Evolutionary conservation across 1,140 invertebrate genomes (phyloP).

Genomic region (Papilio dardanus): DNA sequence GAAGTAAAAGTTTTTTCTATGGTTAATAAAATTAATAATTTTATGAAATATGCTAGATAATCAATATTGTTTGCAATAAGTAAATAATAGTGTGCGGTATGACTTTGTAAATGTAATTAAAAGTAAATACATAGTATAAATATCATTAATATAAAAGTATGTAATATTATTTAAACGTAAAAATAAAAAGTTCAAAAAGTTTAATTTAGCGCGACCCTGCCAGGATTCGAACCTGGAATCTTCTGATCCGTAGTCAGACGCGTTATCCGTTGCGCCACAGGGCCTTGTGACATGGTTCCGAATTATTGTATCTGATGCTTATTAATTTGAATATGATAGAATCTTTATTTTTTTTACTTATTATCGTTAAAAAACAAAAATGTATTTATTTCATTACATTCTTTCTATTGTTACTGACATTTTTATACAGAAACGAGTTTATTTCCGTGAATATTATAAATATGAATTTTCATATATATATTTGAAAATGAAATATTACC

Average conservation of each 20-base stretch:
- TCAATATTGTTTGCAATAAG: no score
- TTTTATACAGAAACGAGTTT: not conserved
- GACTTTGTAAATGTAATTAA: no score
- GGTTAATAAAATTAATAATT: no score
- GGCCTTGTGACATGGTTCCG: not conserved
- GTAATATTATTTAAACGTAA: not conserved
- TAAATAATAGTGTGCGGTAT: no score
- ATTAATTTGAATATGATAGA: not conserved
- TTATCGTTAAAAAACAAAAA: not conserved
- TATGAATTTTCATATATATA: not conserved
- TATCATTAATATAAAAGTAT: constrained; percentile 20
- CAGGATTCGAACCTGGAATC: constrained; percentile 29
- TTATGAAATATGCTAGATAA: no score
- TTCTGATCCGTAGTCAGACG: constrained; percentile 27
- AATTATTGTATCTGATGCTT: not conserved
- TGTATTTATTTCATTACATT: not conserved
- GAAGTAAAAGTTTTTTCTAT: no score
- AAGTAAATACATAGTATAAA: no score
- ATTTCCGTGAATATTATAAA: not conserved
- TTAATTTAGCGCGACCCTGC: constrained; percentile 3
- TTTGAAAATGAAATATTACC: not conserved
- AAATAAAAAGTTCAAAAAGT: constrained; percentile 2
- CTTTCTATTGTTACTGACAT: not conserved
- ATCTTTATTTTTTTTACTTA: not conserved
- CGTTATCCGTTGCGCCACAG: constrained; percentile 32